Base-by-base conservation (phyloP, 2,888 invertebrate species). In the Colostygia pectinataria region DNA sequence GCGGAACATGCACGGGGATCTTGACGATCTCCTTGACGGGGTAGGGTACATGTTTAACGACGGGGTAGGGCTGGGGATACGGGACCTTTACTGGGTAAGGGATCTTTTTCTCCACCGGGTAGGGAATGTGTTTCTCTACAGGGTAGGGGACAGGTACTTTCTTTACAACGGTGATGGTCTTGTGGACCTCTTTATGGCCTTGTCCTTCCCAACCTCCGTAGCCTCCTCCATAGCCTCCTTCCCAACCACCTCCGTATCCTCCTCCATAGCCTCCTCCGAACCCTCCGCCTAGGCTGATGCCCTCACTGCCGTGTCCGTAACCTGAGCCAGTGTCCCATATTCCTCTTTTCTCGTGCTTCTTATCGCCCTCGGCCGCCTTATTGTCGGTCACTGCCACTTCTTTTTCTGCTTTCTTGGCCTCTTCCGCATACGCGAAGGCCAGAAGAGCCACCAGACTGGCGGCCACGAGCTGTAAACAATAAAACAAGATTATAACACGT, bases 311-410 rank as follows among this genome's bases (percentile, higher is more conserved):
- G 28, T 79, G 76, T 52, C 86, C 88, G 56, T 89, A 91, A 51
- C 92, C 91, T 51, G 92, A 87, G 59, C 92, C 91, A 56, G 77
- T 74, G 47, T 91, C 86, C 65, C 92, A 91, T 47, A 95, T 83
- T 45, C 95, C 95, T 67, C 95, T 92, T 77, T 95, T 95, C 61
- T 95, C 94, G 74, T 94, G 94, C 63, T 94, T 93, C 73, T 95
- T 95, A 55, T 93, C 93, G 42, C 81, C 90, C 37, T 77, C 82
- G 54, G 91, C 85, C 64, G 87, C 90, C 71, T 91, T 90, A 71
- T 86, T 84, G 68, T 92, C 91, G 77, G 83, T 80, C 80, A 84
- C 90, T 80, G 90, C 90, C 87, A 89, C 89, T 88, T 90, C 90
- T 65, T 85, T 90, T 86, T 91, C 91, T 80, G 91, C 83, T 77